Base-by-base conservation (phyloP, 2,113 vertebrate genomes). In the Anser cygnoides region DNA sequence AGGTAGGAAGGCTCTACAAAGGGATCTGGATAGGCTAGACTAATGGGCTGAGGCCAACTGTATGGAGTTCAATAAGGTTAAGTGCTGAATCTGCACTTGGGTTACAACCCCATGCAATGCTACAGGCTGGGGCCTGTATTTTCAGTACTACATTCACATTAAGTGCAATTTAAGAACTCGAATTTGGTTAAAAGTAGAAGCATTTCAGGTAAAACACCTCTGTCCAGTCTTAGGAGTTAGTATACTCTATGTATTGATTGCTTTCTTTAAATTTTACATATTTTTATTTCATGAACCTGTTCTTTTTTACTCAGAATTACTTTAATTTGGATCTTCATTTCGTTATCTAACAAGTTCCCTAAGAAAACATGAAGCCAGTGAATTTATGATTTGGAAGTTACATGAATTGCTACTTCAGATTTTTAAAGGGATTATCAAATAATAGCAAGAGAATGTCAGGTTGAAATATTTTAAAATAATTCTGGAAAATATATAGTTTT, bases 391-490 rank as follows among this genome's bases (percentile, higher is more conserved):
- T 11, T 66, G 37, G 23, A 73, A 92, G 66, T 39, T 41, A 16
- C 21, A n/a, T 0, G 0, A 59, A 26, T 62, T 66, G 1, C 3
- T 80, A n/a, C 31, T 31, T 92, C 16, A 58, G 9, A 16, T 61
- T 71, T 87, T 92, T 80, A 63, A 72, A 83, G 3, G 10, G 10
- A 57, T 43, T 63, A 54, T 67, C 21, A 37, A 20, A 8, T 35
- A 43, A 26, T 4, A 81, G 6, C 23, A 78, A 29, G 61, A 76
- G 33, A 75, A 41, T 1, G 13, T 55, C 16, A 67, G 8, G 2
- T 17, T 71, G 41, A 41, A 71, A 63, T 31, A 0, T 58, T 66
- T 43, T 9, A 4, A 41, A 92, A 41, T 50, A 67, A 50, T n/a
- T 44, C 18, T 9, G 6, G 67, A 50, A 35, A 73, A 73, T 33